phyloP scores from a whole-genome alignment of 2,888 invertebrate genomes.

The Lasioglossum vierecki region DNA sequence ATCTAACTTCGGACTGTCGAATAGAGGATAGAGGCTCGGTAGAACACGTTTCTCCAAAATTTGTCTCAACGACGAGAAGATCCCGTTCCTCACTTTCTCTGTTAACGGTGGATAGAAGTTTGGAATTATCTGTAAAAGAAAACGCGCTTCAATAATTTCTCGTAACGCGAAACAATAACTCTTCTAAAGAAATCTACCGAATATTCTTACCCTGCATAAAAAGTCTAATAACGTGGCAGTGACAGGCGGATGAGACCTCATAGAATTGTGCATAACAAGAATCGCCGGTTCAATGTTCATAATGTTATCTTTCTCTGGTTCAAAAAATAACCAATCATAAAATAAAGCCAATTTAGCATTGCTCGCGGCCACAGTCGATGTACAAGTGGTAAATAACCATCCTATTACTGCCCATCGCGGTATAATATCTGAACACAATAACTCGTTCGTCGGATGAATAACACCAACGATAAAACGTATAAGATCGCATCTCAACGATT shows the following conservation, averaged over 20 bases:
- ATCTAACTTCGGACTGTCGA: conserved; percentile 95
- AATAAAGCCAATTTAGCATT: conserved; percentile 96
- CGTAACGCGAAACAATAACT: not conserved
- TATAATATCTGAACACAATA: conserved; percentile 96
- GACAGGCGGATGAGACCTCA: conserved; percentile 95
- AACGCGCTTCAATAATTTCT: conserved; percentile 41
- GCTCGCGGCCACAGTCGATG: conserved; percentile 94
- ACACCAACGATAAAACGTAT: conserved; percentile 97
- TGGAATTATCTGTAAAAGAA: conserved; percentile 89
- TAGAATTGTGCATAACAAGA: conserved; percentile 96
- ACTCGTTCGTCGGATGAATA: conserved; percentile 96
- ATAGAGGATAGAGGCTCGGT: conserved; percentile 92
- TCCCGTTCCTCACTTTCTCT: conserved; percentile 92
- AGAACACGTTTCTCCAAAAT: conserved; percentile 96
- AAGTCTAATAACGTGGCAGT: conserved; percentile 96
- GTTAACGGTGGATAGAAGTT: conserved; percentile 93
- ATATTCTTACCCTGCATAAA: conserved; percentile 88
- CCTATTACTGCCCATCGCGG: conserved; percentile 98
- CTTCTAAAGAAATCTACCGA: not conserved
- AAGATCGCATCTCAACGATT: conserved; percentile 95
- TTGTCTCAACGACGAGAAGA: conserved; percentile 92
- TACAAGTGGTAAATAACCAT: conserved; percentile 96
- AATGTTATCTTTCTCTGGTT: conserved; percentile 95
- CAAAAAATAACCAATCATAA: conserved; percentile 97
- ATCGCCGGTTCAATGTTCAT: conserved; percentile 98